Percentiles rank a stretch among this genome's conserved stretches.
Evolutionary conservation across 2,888 invertebrate species (phyloP).

Genomic region (Eulithis prunata): DNA sequence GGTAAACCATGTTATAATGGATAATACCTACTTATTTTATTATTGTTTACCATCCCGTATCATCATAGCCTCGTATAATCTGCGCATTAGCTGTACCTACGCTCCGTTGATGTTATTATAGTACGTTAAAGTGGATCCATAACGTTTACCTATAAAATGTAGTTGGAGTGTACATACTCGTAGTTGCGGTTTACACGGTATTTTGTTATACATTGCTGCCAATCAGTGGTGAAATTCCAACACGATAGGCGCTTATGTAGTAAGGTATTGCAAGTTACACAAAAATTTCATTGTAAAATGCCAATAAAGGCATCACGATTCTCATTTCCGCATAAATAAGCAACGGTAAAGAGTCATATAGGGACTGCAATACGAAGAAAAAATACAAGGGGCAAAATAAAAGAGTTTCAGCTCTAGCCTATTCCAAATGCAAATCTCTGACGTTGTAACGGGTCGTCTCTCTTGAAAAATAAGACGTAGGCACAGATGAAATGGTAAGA

Average conservation of each 20-base stretch:
- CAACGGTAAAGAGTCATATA: slow-evolving; percentile 27
- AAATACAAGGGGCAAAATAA: slow-evolving; percentile 68
- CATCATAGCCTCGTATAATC: neutral
- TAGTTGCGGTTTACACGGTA: slow-evolving; percentile 5
- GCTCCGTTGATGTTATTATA: neutral
- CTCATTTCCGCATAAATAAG: slow-evolving; percentile 17
- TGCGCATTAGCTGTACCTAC: neutral
- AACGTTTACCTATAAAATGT: neutral
- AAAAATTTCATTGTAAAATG: neutral
- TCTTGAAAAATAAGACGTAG: slow-evolving; percentile 75
- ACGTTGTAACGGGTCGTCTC: slow-evolving; percentile 73
- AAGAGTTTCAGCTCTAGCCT: slow-evolving; percentile 71
- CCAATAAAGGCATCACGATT: slow-evolving; percentile 2
- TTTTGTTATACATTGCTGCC: slow-evolving; percentile 1
- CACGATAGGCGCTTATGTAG: neutral
- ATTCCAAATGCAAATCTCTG: slow-evolving; percentile 80
- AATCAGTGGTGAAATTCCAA: neutral
- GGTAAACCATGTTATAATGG: slow-evolving; percentile 1
- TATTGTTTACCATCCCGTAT: neutral
- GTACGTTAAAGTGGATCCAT: neutral
- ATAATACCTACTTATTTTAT: slow-evolving; percentile 2
- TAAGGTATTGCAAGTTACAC: neutral
- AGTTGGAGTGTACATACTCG: neutral
- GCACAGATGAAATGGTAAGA: slow-evolving; percentile 26
- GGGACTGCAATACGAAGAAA: slow-evolving; percentile 48